Evolutionary conservation across 2,888 invertebrate genomes (phyloP), one percentile per base, ranked within the genome.

Genomic region (Pristionchus fissidentatus): DNA sequence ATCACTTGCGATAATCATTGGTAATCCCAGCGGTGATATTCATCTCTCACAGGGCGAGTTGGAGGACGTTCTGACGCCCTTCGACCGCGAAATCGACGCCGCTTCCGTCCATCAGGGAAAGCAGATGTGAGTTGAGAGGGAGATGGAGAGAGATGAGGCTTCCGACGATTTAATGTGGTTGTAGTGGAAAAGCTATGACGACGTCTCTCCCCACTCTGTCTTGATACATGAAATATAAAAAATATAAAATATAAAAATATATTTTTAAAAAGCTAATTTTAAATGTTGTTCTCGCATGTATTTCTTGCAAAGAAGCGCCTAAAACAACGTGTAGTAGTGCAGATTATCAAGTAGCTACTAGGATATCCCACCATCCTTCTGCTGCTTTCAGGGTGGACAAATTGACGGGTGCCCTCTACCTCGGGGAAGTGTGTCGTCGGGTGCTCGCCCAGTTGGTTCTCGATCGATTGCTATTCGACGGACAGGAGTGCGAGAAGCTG

Each of bases 371-470:
- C 29, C 60, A 5, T 22, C 8, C 3, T n/a, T 77, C 19, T 29
- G 5, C 83, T 78, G 15, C 66, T 87, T 90, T 52, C 84, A 92
- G 92, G 66, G 89, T 92, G 77, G 92, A 92, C 87, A 92, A 92
- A 85, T 84, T 92, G 84, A 92, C 92, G n/a, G 92, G 92, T 49
- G 92, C 92, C n/a, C 88, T 92, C 15, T 92, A 93, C 83, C 87
- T 92, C 83, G 92, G 92, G 22, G 92, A 92, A 81, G 85, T 92
- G 78, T 92, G 91, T 19, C 89, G 92, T 19, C 84, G 89, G 35
- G 89, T 92, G 26, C 83, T 91, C 26, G 88, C 89, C n/a, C 92
- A 92, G 84, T 83, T 92, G 77, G 85, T 87, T 26, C 79, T 91
- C 55, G 92, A 92, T 81, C 85, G 90, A 73, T 83, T 89, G 15